Base-by-base conservation (phyloP, 2,797 vertebrate genomes). In the Sorex maritimensis region DNA sequence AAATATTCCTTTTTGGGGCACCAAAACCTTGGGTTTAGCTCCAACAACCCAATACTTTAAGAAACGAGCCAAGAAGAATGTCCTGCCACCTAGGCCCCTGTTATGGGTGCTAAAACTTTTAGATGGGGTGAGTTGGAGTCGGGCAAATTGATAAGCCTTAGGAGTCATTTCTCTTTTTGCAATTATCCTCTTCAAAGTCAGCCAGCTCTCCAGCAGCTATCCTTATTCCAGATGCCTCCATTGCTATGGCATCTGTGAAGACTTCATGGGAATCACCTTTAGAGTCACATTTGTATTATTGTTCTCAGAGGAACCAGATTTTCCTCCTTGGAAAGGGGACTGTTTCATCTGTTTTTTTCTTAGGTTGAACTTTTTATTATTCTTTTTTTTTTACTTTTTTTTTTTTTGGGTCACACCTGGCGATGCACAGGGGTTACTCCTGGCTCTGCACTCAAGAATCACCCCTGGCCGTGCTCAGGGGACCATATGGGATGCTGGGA, bases 1-100 rank as follows among this genome's bases (percentile, higher is more conserved):
- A 84, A 92, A 86, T 83, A 88, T 68, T 69, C 34, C 85, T 92
- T 95, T 95, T 89, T 13, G 21, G 28, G 80, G 80, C 55, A 28
- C 21, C 23, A 69, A 81, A 79, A 26, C 86, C 72, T 87, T 41
- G 80, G 85, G 71, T 46, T 87, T 49, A 71, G 72, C 41, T 83
- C 41, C 11, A 46, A 61, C 19, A 5, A 19, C 44, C 46, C 75
- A 75, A 44, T 28, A n/a, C 49, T 78, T 88, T 81, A 93, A 79
- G 83, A 86, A 86, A 72, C 84, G 65, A 86, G 34, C 55, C 30
- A 55, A 46, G 52, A 89, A 93, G 80, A 91, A 86, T 11, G 1
- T 6, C 68, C 81, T 34, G 4, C 49, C 6, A 2, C 44, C 23
- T 0, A 26, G 63, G 44, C 46, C 52, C 58, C 65, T 67, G 73